Conservation (phyloP, 2,888 invertebrate species). For the Balanococcus diminutus region DNA sequence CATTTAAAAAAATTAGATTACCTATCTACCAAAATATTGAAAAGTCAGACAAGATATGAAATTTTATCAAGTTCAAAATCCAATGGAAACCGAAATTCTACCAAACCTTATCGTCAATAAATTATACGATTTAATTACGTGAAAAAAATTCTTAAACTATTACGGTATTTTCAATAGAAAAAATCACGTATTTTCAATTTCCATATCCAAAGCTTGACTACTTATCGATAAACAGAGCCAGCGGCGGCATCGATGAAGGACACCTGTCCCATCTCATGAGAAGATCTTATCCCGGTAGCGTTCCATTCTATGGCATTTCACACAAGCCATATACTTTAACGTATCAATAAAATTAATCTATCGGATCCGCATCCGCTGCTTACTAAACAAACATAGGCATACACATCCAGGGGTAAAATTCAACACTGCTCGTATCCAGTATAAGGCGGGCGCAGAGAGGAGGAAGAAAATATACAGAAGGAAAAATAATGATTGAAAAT, state of each 20-base stretch:
- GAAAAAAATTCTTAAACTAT: neutral
- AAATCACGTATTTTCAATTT: neutral
- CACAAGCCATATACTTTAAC: neutral
- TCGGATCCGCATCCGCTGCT: neutral
- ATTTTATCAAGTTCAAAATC: too few species aligned
- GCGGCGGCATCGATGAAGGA: neutral
- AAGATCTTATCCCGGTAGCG: constrained; percentile 40
- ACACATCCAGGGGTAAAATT: neutral
- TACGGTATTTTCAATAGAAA: neutral
- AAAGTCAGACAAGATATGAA: too few species aligned
- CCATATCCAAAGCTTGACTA: neutral
- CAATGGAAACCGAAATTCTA: too few species aligned
- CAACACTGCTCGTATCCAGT: too few species aligned
- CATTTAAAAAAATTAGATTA: too few species aligned
- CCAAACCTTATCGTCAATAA: too few species aligned
- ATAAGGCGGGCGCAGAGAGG: neutral
- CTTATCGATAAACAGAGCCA: neutral
- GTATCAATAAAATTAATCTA: constrained; percentile 36
- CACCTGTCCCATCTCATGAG: neutral
- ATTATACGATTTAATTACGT: too few species aligned
- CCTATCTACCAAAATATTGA: too few species aligned
- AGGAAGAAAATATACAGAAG: neutral
- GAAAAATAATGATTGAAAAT: constrained; percentile 40
- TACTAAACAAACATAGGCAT: neutral
- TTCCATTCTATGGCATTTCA: neutral